Evolutionary conservation across 2,888 invertebrate species (phyloP).

Genomic region (Amphipyra tragopoginis): DNA sequence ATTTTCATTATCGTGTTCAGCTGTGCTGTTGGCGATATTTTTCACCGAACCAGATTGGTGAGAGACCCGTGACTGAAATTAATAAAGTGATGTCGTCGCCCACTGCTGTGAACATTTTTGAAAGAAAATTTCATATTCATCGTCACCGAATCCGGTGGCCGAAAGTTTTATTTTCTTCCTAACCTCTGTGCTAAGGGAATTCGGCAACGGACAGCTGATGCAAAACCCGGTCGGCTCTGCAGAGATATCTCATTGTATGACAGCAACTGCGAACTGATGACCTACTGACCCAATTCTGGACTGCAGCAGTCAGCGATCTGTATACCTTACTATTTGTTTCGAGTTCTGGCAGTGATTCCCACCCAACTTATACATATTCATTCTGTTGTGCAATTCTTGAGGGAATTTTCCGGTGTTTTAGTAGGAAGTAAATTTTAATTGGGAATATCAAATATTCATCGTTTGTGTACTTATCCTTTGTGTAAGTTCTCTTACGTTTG

Average conservation of each 20-base stretch:
- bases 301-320: slow-evolving; percentile 83
- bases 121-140: slow-evolving; percentile 58
- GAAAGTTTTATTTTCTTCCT: slow-evolving; percentile 51
- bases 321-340: slow-evolving; percentile 83
- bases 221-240: slow-evolving; percentile 77
- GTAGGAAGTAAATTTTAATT: slow-evolving; percentile 41
- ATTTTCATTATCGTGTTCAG: slow-evolving; percentile 79
- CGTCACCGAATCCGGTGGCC: slow-evolving; percentile 42
- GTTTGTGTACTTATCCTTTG: slow-evolving; percentile 30
- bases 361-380: slow-evolving; percentile 79
- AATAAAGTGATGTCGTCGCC: slow-evolving; percentile 63
- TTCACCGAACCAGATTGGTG: slow-evolving; percentile 66
- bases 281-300: slow-evolving; percentile 85
- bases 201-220: slow-evolving; percentile 73
- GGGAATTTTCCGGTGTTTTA: slow-evolving; percentile 51
- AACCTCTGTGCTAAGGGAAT: slow-evolving; percentile 59
- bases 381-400: slow-evolving; percentile 59
- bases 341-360: slow-evolving; percentile 83
- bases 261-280: slow-evolving; percentile 80
- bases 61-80: slow-evolving; percentile 69
- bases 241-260: slow-evolving; percentile 87
- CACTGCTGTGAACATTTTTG: slow-evolving; percentile 42
- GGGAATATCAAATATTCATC: slow-evolving; percentile 35
- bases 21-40: slow-evolving; percentile 70
- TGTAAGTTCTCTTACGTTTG: slow-evolving; percentile 2